Evolutionary conservation across 2,113 vertebrate genomes (phyloP), one percentile per base, ranked within the genome.

Genomic region (Gulo gulo): DNA sequence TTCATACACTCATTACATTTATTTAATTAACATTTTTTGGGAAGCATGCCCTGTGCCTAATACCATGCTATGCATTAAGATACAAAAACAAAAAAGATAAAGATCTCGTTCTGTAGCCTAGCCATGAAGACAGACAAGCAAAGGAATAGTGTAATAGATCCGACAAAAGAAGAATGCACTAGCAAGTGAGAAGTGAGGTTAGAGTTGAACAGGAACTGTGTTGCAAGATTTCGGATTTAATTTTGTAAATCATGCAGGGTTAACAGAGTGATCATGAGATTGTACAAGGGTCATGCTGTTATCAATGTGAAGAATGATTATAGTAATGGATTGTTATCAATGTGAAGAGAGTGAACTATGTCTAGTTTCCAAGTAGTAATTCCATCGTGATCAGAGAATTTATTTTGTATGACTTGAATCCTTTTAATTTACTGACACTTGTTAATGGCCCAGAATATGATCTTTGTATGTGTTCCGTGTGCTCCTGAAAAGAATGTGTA

Each of bases 321-420:
- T 13, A 42, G n/a, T 16, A 67, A 67, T 67, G 63, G 63, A 6
- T 67, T 67, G 63, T 67, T 67, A 34, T 34, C 63, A 67, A 34
- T 34, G 63, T 2, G n/a, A 21, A 23, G 31, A 90, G 52, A 42
- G 39, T 42, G 39, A 42, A 42, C 39, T 4, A 42, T 42, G 39
- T 42, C 26, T 81, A n/a, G 12, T 94, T 97, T 73, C 14, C 34
- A 94, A 50, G 15, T 80, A 85, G 71, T 87, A 81, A 85, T 94
- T 96, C n/a, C 63, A 63, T 55, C 79, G 29, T 80, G 71, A 57
- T 78, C 39, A 78, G 18, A 87, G 36, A 86, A n/a, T 29, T 69
- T 47, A 67, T 7, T 92, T 78, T 36, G 34, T 45, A 39, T 83
- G 71, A 65, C 42, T 87, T 84, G 24, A 96, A 94, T 87, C 34